A percentile compares a stretch with the other conserved stretches of the same genome.
Conservation (phyloP, 2,888 invertebrate genomes). For the Minunthozetes semirufus region DNA sequence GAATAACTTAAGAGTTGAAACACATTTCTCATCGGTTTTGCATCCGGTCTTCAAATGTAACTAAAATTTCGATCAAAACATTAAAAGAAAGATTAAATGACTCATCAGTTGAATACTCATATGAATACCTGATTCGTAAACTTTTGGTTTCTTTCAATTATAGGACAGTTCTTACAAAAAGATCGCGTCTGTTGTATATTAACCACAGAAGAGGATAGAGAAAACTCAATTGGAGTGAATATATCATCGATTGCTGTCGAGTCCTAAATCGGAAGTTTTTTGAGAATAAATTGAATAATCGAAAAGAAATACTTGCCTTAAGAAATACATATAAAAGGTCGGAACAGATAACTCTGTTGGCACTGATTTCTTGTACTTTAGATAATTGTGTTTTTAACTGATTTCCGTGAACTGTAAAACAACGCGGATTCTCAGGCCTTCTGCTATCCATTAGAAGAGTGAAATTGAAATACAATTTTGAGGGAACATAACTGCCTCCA, state of each 20-base stretch:
- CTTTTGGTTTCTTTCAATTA: not conserved
- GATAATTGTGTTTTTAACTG: not conserved
- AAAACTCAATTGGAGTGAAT: constrained; percentile 4
- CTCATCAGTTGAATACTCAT: too few relatives aligned
- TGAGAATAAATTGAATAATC: not conserved
- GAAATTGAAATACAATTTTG: not conserved
- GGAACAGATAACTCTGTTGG: not conserved
- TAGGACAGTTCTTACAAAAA: not conserved
- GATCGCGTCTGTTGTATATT: not conserved
- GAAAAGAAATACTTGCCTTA: not conserved
- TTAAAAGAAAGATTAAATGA: not conserved
- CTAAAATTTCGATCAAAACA: not conserved
- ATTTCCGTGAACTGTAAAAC: not conserved
- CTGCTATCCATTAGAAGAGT: not conserved
- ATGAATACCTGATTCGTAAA: not conserved
- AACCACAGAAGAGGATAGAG: not conserved
- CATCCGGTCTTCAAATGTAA: not conserved
- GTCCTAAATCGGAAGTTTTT: not conserved
- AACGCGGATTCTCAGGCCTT: not conserved
- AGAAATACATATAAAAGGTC: not conserved
- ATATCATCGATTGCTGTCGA: not conserved
- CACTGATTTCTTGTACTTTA: not conserved
- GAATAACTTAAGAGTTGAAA: not conserved
- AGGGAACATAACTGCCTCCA: constrained; percentile 43
- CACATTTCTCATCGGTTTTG: not conserved